Conservation (phyloP, 2,888 invertebrate species). For the Apantesis nais region DNA sequence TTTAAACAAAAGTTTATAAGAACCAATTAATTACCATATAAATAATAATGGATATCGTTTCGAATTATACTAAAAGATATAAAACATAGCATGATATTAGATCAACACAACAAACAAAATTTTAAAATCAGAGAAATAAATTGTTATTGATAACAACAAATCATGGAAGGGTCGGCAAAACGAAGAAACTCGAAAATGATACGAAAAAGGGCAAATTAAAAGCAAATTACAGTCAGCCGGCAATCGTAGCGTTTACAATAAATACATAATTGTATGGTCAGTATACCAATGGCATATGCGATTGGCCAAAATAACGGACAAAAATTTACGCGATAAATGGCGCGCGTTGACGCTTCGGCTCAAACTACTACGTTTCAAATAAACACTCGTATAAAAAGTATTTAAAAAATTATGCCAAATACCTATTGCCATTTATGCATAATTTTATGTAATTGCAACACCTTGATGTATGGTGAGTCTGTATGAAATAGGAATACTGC, state of each 20-base stretch:
- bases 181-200: constrained; percentile 82
- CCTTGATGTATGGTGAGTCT: constrained; percentile 5
- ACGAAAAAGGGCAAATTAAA: constrained; percentile 84
- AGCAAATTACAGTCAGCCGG: constrained; percentile 82
- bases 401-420: constrained; percentile 23
- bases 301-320: constrained; percentile 76
- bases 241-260: constrained; percentile 86
- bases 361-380: constrained; percentile 30
- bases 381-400: constrained; percentile 15
- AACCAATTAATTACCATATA: constrained; percentile 13
- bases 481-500: constrained; percentile 11
- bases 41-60: neutral
- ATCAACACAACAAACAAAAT: constrained; percentile 29
- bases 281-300: constrained; percentile 81
- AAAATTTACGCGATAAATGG: constrained; percentile 67
- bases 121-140: constrained; percentile 25
- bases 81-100: constrained; percentile 11
- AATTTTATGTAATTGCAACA: constrained; percentile 13
- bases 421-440: constrained; percentile 16
- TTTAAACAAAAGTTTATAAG: constrained; percentile 19
- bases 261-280: constrained; percentile 85
- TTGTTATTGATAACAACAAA: constrained; percentile 61
- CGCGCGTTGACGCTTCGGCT: constrained; percentile 48
- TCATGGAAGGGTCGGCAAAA: constrained; percentile 70
- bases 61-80: neutral